phyloP scores from a whole-genome alignment of 2,113 vertebrate species.

The Phalacrocorax carbo region DNA sequence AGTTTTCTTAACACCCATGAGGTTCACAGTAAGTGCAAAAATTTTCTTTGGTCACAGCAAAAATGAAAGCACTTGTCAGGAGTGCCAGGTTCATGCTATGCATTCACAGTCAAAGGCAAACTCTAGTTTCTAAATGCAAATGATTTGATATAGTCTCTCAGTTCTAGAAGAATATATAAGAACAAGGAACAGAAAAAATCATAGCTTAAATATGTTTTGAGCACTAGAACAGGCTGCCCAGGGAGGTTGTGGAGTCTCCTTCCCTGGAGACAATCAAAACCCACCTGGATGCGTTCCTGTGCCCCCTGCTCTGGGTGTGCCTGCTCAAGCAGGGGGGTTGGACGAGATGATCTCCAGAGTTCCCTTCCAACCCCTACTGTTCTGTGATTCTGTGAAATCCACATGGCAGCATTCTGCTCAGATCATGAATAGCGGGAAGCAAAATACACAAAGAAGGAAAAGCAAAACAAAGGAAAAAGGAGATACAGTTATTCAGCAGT shows the following conservation, averaged over 20 bases:
- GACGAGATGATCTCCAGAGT: too few species aligned
- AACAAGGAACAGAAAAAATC: neutral
- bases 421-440: neutral
- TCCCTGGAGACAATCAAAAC: too few species aligned
- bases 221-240: too few species aligned
- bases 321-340: too few species aligned
- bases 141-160: neutral
- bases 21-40: neutral
- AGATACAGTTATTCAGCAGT: neutral
- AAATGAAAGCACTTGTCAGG: slow-evolving; percentile 24
- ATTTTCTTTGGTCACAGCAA: neutral
- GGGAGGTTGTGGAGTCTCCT: too few species aligned
- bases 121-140: slow-evolving; percentile 58
- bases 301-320: too few species aligned
- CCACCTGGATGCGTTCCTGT: too few species aligned
- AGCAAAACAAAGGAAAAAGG: neutral
- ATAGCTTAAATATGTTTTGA: neutral
- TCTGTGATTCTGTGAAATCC: neutral
- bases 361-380: too few species aligned
- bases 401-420: neutral
- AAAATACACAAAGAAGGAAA: neutral
- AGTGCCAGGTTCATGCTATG: neutral
- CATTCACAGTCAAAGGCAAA: slow-evolving; percentile 14
- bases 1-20: neutral
- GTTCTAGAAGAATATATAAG: neutral